Base-by-base conservation (phyloP, 1,140 invertebrate genomes). In the Paralvinella palmiformis region DNA sequence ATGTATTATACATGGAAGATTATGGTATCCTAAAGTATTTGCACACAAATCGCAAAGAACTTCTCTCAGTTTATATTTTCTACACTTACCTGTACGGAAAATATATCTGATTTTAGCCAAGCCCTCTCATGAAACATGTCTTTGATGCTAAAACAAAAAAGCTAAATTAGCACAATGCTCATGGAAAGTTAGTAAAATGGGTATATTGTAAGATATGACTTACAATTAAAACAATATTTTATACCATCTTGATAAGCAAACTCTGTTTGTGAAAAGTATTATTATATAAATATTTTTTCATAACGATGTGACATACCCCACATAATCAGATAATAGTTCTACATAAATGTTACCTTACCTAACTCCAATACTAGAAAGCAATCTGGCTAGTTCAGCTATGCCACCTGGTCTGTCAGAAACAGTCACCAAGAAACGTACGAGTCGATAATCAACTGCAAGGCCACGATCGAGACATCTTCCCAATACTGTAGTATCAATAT, bases 81-180 rank as follows among this genome's bases (percentile, higher is more conserved):
- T 13, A 1, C 33, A 67, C n/a, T n/a, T 72, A 79, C 76, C 71
- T 75, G 72, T 33, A 81, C 89, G 87, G 76, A 75, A 67, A 92
- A 94, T 17, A 96, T 88, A 77, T 96, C 92, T 2, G 86, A 86
- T 35, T 86, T 86, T 15, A 96, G 85, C 92, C 93, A 96, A 4
- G 93, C 92, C 63, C 93, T 83, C 77, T 96, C 93, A 77, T 96
- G 93, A 77, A 92, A 88, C 61, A 96, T 92, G 72, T 96, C 92
- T 78, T 96, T 96, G 58, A 96, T 92, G 41, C 90, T 81, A 69
- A 56, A 73, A 64, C 53, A 27, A 53, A 58, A 59, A 67, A 33
- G 29, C 10, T 62, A 56, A 17, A 64, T 44, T 61, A 3, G n/a
- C 29, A 63, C 15, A 13, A 1, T 60, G 20, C 29, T 33, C n/a